Conservation (phyloP, 2,113 vertebrate species). For the Pogona vitticeps region DNA sequence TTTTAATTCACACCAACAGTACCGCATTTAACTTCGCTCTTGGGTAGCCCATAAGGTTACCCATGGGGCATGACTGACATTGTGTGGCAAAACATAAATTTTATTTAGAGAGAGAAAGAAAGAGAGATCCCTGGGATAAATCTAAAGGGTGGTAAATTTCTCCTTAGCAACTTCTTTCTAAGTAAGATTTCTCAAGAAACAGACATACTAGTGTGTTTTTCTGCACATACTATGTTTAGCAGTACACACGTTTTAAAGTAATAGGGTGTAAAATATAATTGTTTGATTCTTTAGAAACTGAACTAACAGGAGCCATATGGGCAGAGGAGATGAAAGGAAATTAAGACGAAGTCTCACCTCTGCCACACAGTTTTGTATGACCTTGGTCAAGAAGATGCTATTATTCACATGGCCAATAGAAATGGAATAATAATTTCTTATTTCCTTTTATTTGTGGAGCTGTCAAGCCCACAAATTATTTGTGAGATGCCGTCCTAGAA, state of each 20-base stretch:
- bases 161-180: neutral
- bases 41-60: conserved; percentile 4
- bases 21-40: conserved; percentile 32
- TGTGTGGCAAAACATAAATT: conserved; percentile 15
- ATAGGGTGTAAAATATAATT: neutral
- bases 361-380: neutral
- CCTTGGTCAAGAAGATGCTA: neutral
- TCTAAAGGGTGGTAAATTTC: neutral
- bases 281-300: neutral
- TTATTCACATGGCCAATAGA: neutral
- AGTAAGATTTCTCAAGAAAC: neutral
- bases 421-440: neutral
- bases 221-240: neutral
- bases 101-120: neutral
- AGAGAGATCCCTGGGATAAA: neutral
- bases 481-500: neutral
- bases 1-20: conserved; percentile 44
- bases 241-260: neutral
- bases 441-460: no score
- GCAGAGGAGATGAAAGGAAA: neutral
- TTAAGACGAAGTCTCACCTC: neutral
- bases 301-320: neutral
- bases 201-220: neutral
- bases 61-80: neutral
- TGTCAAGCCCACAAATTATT: neutral